Evolutionary conservation across 2,888 invertebrate genomes (phyloP).

Genomic region (Conus canariensis): DNA sequence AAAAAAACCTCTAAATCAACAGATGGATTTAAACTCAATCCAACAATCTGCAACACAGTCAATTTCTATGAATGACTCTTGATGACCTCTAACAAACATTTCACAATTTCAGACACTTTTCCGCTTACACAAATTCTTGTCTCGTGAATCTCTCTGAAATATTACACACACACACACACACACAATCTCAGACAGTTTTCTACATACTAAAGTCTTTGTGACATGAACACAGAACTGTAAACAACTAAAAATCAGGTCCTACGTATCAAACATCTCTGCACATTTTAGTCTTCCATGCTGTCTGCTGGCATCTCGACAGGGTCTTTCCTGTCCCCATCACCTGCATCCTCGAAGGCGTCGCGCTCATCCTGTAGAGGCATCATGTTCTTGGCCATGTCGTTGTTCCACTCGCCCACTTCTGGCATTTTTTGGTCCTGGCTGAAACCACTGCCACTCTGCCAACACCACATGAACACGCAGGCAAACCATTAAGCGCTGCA

Average conservation of each 20-base stretch:
- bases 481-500: slow-evolving; percentile 32
- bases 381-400: slow-evolving; percentile 77
- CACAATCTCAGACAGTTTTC: background rate
- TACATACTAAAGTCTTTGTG: background rate
- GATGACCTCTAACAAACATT: too few relatives aligned
- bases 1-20: too few relatives aligned
- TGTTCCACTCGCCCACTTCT: slow-evolving; percentile 74
- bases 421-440: slow-evolving; percentile 47
- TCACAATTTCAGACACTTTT: background rate
- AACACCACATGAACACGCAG: background rate
- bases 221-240: background rate
- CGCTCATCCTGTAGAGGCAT: slow-evolving; percentile 76
- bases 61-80: too few relatives aligned
- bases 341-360: slow-evolving; percentile 75
- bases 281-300: background rate
- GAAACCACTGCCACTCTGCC: slow-evolving; percentile 33
- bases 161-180: background rate
- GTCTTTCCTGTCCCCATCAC: slow-evolving; percentile 38
- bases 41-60: too few relatives aligned
- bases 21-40: too few relatives aligned
- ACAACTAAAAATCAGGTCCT: background rate
- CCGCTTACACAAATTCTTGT: background rate
- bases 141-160: background rate
- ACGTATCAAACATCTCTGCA: too few relatives aligned
- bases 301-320: background rate